Conservation (phyloP, 2,113 vertebrate species). For the Struthio camelus region DNA sequence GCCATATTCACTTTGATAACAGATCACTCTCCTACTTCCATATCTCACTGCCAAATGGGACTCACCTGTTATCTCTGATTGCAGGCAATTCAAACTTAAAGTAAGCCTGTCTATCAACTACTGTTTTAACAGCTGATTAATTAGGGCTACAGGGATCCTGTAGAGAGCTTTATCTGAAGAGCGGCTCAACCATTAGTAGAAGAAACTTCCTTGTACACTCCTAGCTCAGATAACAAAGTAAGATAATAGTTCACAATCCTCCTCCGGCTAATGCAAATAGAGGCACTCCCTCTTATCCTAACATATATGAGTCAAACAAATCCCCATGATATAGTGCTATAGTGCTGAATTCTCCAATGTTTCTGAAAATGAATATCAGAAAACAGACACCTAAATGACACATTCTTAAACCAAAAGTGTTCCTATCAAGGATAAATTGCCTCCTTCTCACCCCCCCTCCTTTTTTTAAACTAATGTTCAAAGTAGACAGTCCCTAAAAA, state of each 20-base stretch:
- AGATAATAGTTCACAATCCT: constrained; percentile 81
- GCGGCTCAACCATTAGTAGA: constrained; percentile 82
- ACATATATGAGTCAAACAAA: constrained; percentile 58
- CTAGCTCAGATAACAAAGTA: constrained; percentile 85
- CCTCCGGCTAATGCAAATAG: constrained; percentile 80
- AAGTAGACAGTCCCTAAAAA: background rate
- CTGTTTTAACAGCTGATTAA: constrained; percentile 87
- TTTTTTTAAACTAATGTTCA: background rate
- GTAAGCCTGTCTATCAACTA: constrained; percentile 81
- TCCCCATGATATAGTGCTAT: constrained; percentile 25
- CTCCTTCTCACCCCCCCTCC: background rate
- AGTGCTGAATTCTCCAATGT: constrained; percentile 49
- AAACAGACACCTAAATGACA: constrained; percentile 37
- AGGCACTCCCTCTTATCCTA: constrained; percentile 82
- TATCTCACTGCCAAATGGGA: constrained; percentile 75
- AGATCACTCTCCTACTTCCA: constrained; percentile 65
- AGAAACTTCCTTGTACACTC: constrained; percentile 83
- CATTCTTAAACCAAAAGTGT: background rate
- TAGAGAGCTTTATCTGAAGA: constrained; percentile 84
- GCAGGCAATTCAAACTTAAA: constrained; percentile 81
- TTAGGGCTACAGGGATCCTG: constrained; percentile 78
- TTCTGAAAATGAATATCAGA: constrained; percentile 43
- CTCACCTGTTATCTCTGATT: constrained; percentile 82
- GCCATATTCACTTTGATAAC: constrained; percentile 69
- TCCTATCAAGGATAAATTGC: background rate